Percentiles rank a stretch among this genome's conserved stretches.
phyloP scores from a whole-genome alignment of 1,140 invertebrate genomes.

The Chrysomallon squamiferum region DNA sequence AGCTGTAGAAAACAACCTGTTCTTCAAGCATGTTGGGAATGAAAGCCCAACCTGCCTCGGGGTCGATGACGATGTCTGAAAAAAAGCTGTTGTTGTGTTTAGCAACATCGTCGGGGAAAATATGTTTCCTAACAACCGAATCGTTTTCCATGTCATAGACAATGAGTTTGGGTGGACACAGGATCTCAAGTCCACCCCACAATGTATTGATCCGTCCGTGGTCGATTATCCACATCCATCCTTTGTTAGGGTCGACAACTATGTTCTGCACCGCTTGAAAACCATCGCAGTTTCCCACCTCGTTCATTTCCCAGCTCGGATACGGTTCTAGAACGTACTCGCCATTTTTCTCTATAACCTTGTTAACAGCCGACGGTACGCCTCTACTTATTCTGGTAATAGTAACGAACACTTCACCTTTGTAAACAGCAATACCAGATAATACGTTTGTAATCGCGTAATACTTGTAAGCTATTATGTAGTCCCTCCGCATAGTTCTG shows the following conservation, averaged over 20 bases:
- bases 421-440: background rate
- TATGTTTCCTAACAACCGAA: slow-evolving; percentile 19
- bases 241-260: slow-evolving; percentile 44
- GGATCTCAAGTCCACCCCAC: slow-evolving; percentile 6
- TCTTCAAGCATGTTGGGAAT: slow-evolving; percentile 35
- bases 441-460: background rate
- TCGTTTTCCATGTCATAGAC: slow-evolving; percentile 38
- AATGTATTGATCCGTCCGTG: slow-evolving; percentile 15
- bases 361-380: background rate
- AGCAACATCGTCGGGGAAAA: slow-evolving; percentile 25
- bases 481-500: background rate
- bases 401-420: background rate
- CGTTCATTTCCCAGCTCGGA: slow-evolving; percentile 40
- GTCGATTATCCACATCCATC: slow-evolving; percentile 48
- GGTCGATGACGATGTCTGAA: slow-evolving; percentile 38
- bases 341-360: slow-evolving; percentile 6
- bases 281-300: slow-evolving; percentile 31
- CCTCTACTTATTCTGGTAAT: background rate
- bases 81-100: slow-evolving; percentile 30
- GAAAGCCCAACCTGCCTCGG: slow-evolving; percentile 32
- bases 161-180: slow-evolving; percentile 40
- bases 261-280: slow-evolving; percentile 46
- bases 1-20: slow-evolving; percentile 37
- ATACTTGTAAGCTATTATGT: background rate
- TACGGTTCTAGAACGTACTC: slow-evolving; percentile 29